These are phyloP conservation scores for Stigmatopora argus DNA, from an alignment of 2,113 vertebrate species.

Conservation along the genomic window DNA sequence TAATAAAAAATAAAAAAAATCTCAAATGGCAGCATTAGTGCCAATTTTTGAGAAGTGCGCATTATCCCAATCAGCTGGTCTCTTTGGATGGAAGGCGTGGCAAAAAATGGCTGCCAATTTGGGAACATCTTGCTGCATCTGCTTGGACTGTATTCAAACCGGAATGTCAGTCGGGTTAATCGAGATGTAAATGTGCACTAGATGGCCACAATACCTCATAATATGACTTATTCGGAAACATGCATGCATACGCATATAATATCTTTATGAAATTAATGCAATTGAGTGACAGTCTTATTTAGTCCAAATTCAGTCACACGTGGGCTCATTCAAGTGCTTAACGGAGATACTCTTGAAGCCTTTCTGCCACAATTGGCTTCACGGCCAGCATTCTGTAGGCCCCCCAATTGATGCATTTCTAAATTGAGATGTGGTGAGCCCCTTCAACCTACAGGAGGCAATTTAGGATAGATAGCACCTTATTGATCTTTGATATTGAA, in stretches of 20 bases:
- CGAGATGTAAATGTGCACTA: constrained; percentile 46
- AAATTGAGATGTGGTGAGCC: constrained; percentile 45
- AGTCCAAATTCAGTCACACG: neutral
- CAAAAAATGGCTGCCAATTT: constrained; percentile 56
- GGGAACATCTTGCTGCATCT: constrained; percentile 38
- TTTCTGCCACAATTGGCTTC: constrained; percentile 21
- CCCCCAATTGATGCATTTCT: constrained; percentile 62
- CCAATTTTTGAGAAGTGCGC: constrained; percentile 56
- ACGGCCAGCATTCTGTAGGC: constrained; percentile 43
- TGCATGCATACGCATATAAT: neutral
- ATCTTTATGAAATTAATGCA: neutral
- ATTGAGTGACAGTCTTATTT: neutral
- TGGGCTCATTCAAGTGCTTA: neutral
- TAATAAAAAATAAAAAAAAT: constrained; percentile 33
- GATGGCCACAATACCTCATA: constrained; percentile 43
- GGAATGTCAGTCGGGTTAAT: constrained; percentile 27
- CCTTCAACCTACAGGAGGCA: constrained; percentile 49
- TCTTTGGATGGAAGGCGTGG: constrained; percentile 50
- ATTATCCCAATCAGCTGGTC: constrained; percentile 49
- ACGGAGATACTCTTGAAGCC: constrained; percentile 2
- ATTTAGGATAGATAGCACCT: constrained; percentile 81
- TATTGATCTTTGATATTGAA: constrained; percentile 74
- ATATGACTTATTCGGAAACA: no score
- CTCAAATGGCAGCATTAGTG: constrained; percentile 55
- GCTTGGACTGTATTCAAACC: constrained; percentile 40